Percentiles rank a stretch among this genome's conserved stretches.
These are phyloP conservation scores for Physocephala rufipes DNA, from an alignment of 2,888 invertebrate species.

Conservation along the genomic window DNA sequence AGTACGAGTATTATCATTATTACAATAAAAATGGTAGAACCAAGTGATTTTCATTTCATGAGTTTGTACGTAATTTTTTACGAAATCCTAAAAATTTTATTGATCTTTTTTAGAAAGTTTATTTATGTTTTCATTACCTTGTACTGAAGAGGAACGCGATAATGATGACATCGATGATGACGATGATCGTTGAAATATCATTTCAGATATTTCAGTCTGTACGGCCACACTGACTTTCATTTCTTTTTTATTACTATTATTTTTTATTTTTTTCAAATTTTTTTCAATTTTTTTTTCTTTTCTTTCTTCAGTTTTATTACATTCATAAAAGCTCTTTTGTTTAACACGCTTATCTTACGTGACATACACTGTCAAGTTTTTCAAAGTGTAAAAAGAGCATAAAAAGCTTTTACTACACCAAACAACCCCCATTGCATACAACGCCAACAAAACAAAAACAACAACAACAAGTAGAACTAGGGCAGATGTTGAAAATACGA, in stretches of 20 bases:
- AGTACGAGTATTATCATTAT: no score
- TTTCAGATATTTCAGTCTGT: conserved; percentile 63
- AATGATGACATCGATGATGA: conserved; percentile 50
- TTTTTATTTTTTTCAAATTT: not conserved
- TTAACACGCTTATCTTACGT: no score
- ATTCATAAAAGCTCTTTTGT: not conserved
- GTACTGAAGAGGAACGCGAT: conserved; percentile 58
- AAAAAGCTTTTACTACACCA: not conserved
- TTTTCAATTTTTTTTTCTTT: not conserved
- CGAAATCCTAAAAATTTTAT: no score
- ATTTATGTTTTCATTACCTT: conserved; percentile 49
- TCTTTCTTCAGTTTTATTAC: not conserved
- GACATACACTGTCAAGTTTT: no score
- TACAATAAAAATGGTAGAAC: no score
- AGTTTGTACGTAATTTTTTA: no score
- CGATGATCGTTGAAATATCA: conserved; percentile 55
- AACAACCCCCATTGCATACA: not conserved
- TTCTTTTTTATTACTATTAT: conserved; percentile 38
- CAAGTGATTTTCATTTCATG: no score
- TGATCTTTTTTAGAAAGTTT: no score
- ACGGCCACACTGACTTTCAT: conserved; percentile 61
- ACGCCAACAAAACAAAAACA: no score
- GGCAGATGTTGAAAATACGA: no score
- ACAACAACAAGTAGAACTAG: no score
- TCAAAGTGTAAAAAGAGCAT: not conserved